Base-by-base conservation (phyloP, 2,113 vertebrate species). In the Notothenia rossii region DNA sequence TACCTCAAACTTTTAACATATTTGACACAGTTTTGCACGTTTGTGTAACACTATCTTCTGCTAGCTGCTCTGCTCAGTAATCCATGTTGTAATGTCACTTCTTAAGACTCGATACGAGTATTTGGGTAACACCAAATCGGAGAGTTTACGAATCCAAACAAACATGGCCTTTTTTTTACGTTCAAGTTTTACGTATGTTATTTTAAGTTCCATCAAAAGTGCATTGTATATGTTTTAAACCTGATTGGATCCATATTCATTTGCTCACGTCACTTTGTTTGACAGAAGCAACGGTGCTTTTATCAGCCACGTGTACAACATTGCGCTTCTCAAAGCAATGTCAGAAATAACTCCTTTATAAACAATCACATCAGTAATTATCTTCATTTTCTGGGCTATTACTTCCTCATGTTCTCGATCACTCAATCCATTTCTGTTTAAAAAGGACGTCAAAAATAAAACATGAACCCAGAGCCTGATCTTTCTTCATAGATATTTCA, bases 11-110 rank as follows among this genome's bases (percentile, higher is more conserved):
- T 45, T 2, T 9, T 1, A 8, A 33, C 25, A n/a, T 61, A 10
- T 10, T 18, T 40, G 3, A 25, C 54, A 17, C 7, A 12, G 0
- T 3, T 2, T 43, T 33, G 4, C 50, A 56, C 1, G 2, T 20
- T 4, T 15, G 14, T 25, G 14, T 60, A 1, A 66, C 8, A 53
- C 72, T 76, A 65, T 36, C 72, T 29, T 29, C 51, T 63, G 72
- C 40, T 75, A 15, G 58, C 64, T 11, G 55, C 62, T 36, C 13
- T 10, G 1, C 3, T 1, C 46, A 4, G 11, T 10, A 49, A 58
- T 49, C 18, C 45, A 9, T 9, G 8, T 36, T 43, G 9, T 15
- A 6, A 15, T 36, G 55, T n/a, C 70, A 50, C 17, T 5, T 15
- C 63, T 49, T 17, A 0, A 66, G 2, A 67, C 5, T 51, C 13